Conservation (phyloP, 2,888 invertebrate species). For the Corythucha ciliata region DNA sequence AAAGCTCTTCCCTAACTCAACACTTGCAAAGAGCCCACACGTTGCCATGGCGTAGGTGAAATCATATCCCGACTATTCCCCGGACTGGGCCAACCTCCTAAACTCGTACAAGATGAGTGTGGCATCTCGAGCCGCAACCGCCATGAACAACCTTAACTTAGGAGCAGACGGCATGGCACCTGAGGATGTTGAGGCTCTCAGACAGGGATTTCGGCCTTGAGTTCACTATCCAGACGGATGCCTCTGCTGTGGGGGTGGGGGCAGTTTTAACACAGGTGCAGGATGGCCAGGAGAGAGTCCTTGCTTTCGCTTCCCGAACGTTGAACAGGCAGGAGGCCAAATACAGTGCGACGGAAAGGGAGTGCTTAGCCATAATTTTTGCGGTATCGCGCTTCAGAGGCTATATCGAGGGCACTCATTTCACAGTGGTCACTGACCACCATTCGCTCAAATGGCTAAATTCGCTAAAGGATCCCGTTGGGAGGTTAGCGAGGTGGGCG, state of each 20-base stretch:
- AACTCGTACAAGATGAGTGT: too few relatives aligned
- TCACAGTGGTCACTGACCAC: conserved; percentile 27
- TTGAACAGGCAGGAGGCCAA: conserved; percentile 29
- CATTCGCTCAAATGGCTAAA: conserved; percentile 30
- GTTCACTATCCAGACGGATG: conserved; percentile 27
- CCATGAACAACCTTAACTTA: too few relatives aligned
- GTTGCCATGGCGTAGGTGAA: too few relatives aligned
- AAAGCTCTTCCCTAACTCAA: too few relatives aligned
- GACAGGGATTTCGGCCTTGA: conserved; percentile 22
- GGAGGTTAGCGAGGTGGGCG: conserved; percentile 33
- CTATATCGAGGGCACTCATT: conserved; percentile 33
- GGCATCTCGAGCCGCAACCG: too few relatives aligned
- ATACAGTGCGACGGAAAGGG: conserved; percentile 31
- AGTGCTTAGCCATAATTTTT: conserved; percentile 34
- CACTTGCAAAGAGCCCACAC: too few relatives aligned
- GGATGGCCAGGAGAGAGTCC: conserved; percentile 30
- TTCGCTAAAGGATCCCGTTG: conserved; percentile 30
- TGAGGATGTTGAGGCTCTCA: too few relatives aligned
- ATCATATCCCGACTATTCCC: too few relatives aligned
- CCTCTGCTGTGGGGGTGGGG: conserved; percentile 23
- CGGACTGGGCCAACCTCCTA: too few relatives aligned
- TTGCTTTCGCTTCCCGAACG: conserved; percentile 32
- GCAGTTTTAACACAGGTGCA: conserved; percentile 31
- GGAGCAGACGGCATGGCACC: too few relatives aligned
- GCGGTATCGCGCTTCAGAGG: conserved; percentile 30